Conservation (phyloP, 2,113 vertebrate genomes). For the Typhlomys cinereus region DNA sequence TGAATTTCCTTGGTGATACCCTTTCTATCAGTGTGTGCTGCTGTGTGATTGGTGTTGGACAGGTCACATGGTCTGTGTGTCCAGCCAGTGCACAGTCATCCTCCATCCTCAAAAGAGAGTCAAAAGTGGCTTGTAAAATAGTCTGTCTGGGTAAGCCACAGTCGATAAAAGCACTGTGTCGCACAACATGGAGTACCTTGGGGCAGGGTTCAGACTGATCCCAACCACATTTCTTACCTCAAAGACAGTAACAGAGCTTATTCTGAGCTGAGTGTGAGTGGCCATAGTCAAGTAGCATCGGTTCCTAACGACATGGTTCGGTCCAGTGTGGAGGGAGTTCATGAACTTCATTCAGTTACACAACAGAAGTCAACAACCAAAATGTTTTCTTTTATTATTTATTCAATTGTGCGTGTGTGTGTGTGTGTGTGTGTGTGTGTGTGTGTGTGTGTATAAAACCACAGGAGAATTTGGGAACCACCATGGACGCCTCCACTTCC, state of each 20-base stretch:
- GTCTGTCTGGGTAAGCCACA: neutral
- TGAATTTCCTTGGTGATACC: neutral
- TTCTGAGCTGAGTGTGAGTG: neutral
- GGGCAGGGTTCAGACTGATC: neutral
- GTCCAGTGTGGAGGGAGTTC: neutral
- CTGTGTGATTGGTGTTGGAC: neutral
- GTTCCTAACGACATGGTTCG: neutral
- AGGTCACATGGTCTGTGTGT: neutral
- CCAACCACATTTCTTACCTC: neutral
- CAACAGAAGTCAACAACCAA: too few species aligned
- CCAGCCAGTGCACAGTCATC: neutral
- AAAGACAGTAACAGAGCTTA: neutral
- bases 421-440: too few species aligned
- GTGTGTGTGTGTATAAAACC: too few species aligned
- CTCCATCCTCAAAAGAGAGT: neutral
- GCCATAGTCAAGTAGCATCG: neutral
- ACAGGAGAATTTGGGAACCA: too few species aligned
- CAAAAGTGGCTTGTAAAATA: neutral
- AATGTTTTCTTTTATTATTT: too few species aligned
- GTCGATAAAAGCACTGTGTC: neutral
- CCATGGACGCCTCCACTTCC: too few species aligned
- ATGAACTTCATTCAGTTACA: too few species aligned
- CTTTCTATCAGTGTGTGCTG: neutral
- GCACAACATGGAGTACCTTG: neutral
- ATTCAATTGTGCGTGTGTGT: too few species aligned